Evolutionary conservation across 2,113 vertebrate species (phyloP), one percentile per base, ranked within the genome.

Genomic region (Emydura subglobosa): DNA sequence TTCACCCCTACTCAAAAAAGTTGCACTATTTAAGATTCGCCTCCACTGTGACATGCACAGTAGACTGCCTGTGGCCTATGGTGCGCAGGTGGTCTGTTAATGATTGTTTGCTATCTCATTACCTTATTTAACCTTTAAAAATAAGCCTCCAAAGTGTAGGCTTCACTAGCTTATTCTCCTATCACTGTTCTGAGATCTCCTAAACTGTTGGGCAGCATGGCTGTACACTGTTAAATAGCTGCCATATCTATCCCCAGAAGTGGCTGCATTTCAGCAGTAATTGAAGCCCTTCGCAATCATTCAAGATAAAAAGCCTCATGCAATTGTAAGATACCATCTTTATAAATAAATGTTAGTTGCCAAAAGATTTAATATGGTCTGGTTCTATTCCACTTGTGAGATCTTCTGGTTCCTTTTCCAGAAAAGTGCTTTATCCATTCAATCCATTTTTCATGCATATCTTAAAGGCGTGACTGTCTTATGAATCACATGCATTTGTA

Each of bases 371-470:
- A 89, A 83, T 86, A 54, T 22, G 42, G 39, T 54, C 57, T 86
- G 87, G 83, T 51, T 88, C 76, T 51, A 25, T 44, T 53, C 44
- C 82, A 50, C 82, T 95, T 91, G 10, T 44, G 94, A 92, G 94
- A 83, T 29, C 54, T 65, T 72, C 74, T 92, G 68, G 89, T 57
- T 78, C 83, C 27, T 82, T 34, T 68, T 24, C 85, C 72, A 87
- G 92, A 89, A 79, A 85, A 78, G 84, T 57, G 24, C 53, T 93
- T 91, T 94, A 95, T 88, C 95, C 29, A 47, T n/a, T 92, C 87
- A 87, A 87, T 87, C 88, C 83, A 83, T 93, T 97, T 91, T 82
- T 57, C 85, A 95, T 93, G 93, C 94, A 74, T 61, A 89, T 89
- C 78, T 86, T 47, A 53, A 39, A 87, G 22, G 11, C 24, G 42